Evolutionary conservation across 2,888 invertebrate species (phyloP), one percentile per base, ranked within the genome.

Genomic region (Agrilus mali): DNA sequence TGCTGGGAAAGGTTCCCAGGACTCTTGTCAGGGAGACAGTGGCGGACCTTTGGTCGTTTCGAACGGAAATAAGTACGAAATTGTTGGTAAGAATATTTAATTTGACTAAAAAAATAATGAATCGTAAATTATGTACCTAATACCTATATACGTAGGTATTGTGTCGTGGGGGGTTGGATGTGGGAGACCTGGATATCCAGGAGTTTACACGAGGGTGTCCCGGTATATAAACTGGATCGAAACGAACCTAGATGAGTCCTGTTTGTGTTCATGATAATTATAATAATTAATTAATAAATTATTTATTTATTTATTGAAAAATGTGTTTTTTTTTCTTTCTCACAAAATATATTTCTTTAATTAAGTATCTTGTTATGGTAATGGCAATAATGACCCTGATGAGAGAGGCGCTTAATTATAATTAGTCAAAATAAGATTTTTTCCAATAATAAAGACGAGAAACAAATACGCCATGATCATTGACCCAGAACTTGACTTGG

Each of bases 1-100:
- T 60, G 89, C 89, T 7, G 89, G 89, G 12, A 75, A 78, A 49
- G 83, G 85, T 3, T 75, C 76, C 6, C 81, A 83, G 59, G 89
- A 90, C 65, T 88, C 88, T 0, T 90, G 89, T 56, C 89, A 89
- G 66, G 89, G 89, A 0, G 89, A 89, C 63, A 87, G 87, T 53
- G 89, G 89, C 13, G 89, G 89, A 0, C 89, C 89, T 1, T 67
- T 89, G 36, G 68, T 88, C 0, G 67, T 88, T 4, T 80, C 82
- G 49, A 78, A 77, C 51, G 83, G 81, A 31, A 82, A 84, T 45
- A 84, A 80, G 63, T 81, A 77, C 56, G 86, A 86, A 67, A 82
- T 88, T 43, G 81, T 84, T 42, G 88, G 88, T 82, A 57, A 69
- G 75, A n/a, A n/a, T n/a, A n/a, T n/a, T n/a, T n/a, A n/a, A n/a